These are phyloP conservation scores for Cottoperca gobio DNA, from an alignment of 2,797 vertebrate species.

Conservation along the genomic window DNA sequence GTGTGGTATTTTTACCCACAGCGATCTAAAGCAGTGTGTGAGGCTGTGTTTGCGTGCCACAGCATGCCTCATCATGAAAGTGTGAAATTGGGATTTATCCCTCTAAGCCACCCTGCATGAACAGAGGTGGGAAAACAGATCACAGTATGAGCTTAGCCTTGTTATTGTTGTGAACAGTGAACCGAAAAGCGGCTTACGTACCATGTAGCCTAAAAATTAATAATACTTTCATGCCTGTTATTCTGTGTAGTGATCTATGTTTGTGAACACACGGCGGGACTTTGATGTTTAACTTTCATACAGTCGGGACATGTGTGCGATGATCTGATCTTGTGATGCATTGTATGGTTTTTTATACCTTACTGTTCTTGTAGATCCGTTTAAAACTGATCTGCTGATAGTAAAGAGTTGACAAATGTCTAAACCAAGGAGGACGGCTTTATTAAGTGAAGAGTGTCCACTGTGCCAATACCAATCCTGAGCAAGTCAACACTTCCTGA, in stretches of 20 bases:
- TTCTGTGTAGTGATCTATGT: not conserved
- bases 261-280: not conserved
- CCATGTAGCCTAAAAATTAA: slow-evolving; percentile 3
- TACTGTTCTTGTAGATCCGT: not conserved
- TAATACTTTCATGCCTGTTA: not conserved
- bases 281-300: not conserved
- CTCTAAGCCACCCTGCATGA: slow-evolving; percentile 32
- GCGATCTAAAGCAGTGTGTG: slow-evolving; percentile 12
- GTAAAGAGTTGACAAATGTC: not conserved
- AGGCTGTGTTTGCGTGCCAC: slow-evolving; percentile 25
- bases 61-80: slow-evolving; percentile 42
- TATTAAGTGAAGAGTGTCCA: not conserved
- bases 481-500: not conserved
- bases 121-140: slow-evolving; percentile 36
- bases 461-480: not conserved
- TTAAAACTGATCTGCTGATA: too few species aligned
- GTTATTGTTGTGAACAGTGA: slow-evolving; percentile 16
- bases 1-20: slow-evolving; percentile 12
- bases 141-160: not conserved
- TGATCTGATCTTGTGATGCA: not conserved
- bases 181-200: slow-evolving; percentile 10
- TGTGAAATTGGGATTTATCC: slow-evolving; percentile 60
- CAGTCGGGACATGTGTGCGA: not conserved
- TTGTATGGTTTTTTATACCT: not conserved
- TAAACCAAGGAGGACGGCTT: not conserved